Percentiles rank a stretch among this genome's conserved stretches.
Conservation (phyloP, 2,113 vertebrate species). For the Chlorodrepanis virens region DNA sequence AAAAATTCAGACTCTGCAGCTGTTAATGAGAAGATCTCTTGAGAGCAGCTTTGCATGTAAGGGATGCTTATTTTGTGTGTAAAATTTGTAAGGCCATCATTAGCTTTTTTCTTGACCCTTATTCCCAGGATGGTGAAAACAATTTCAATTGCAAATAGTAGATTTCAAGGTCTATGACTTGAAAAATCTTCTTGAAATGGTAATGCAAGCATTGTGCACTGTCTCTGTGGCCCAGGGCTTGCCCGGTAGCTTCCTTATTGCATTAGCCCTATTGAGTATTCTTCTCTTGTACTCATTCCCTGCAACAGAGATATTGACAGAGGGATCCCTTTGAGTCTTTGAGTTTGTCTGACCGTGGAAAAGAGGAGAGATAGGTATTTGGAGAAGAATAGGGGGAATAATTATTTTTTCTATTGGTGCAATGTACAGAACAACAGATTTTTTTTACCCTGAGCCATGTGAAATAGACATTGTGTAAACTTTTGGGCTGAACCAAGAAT, state of each 20-base stretch:
- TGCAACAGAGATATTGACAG: conserved; percentile 9
- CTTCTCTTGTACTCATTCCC: neutral
- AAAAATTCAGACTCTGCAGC: neutral
- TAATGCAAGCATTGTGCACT: neutral
- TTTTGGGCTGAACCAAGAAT: neutral
- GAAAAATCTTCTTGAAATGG: conserved; percentile 13
- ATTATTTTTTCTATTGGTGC: neutral
- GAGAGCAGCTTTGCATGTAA: neutral
- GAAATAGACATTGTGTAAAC: neutral
- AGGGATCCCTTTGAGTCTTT: conserved; percentile 13
- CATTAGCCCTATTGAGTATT: neutral
- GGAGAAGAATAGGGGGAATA: neutral
- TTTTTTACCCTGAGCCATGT: neutral
- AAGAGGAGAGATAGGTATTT: neutral
- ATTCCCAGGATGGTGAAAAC: conserved; percentile 8
- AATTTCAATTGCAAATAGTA: conserved; percentile 41
- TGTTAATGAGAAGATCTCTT: conserved; percentile 4
- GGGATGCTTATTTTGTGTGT: neutral
- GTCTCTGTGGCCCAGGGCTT: neutral
- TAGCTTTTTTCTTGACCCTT: conserved; percentile 26
- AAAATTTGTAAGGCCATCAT: conserved; percentile 1
- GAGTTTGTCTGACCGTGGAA: neutral
- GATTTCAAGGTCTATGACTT: conserved; percentile 40
- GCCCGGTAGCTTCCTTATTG: neutral
- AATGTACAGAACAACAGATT: neutral